A percentile compares a stretch with the other conserved stretches of the same genome.
Conservation (phyloP, 2,888 invertebrate species). For the Hirtodrosophila trivittata region DNA sequence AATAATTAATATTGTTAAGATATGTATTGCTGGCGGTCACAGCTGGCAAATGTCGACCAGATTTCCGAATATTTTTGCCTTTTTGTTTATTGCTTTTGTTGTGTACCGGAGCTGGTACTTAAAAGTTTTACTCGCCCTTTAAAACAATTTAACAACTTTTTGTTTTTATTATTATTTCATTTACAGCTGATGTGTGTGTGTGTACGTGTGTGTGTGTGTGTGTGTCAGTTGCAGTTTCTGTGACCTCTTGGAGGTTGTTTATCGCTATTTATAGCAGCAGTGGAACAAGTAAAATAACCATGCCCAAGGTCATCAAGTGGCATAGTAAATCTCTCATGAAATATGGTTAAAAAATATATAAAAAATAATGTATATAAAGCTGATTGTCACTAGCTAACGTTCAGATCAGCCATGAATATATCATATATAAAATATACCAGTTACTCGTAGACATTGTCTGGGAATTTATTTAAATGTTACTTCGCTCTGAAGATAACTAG, state of each 20-base stretch:
- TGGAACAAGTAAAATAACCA: constrained; percentile 49
- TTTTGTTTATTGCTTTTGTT: constrained; percentile 21
- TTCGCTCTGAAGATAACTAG: constrained; percentile 1
- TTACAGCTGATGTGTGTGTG: constrained; percentile 31
- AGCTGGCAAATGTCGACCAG: constrained; percentile 36
- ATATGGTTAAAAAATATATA: constrained; percentile 28
- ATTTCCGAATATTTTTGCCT: constrained; percentile 25
- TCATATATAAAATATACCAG: not conserved
- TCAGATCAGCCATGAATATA: no score
- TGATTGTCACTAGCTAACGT: not conserved
- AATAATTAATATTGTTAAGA: constrained; percentile 54
- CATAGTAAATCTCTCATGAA: constrained; percentile 58
- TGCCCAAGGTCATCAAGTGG: constrained; percentile 64
- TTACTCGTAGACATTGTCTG: constrained; percentile 3
- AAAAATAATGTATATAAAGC: constrained; percentile 5
- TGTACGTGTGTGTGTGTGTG: constrained; percentile 13
- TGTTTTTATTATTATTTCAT: constrained; percentile 57
- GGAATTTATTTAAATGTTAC: constrained; percentile 17
- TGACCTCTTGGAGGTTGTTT: constrained; percentile 54
- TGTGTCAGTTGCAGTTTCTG: constrained; percentile 41
- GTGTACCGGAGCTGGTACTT: constrained; percentile 30
- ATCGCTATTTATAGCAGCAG: constrained; percentile 58
- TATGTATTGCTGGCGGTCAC: constrained; percentile 37
- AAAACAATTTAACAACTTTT: constrained; percentile 57
- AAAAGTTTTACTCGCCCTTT: constrained; percentile 51